Percentiles rank a stretch among this genome's conserved stretches.
phyloP scores from a whole-genome alignment of 2,797 vertebrate genomes.

The Poecilia velifera region DNA sequence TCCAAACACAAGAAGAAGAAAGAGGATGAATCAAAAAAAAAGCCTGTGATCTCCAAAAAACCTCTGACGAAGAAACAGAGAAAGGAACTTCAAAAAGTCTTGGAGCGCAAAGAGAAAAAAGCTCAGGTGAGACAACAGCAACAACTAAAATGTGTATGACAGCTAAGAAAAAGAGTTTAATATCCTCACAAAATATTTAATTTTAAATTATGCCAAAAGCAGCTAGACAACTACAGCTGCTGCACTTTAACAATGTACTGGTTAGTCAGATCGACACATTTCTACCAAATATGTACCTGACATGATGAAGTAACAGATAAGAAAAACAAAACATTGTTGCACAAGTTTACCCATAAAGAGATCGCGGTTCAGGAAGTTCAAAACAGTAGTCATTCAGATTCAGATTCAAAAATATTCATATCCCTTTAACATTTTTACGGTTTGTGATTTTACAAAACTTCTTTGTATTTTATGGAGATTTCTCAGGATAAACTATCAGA shows the following conservation, averaged over 20 bases:
- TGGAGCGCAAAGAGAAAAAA: constrained; percentile 94
- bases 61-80: constrained; percentile 90
- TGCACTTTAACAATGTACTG: not conserved
- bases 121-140: constrained; percentile 77
- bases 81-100: constrained; percentile 88
- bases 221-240: not conserved
- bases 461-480: not conserved
- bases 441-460: not conserved
- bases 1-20: constrained; percentile 82
- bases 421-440: not conserved
- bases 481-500: not conserved
- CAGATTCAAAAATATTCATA: not conserved
- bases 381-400: not conserved
- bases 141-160: not conserved
- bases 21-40: constrained; percentile 62
- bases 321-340: not conserved
- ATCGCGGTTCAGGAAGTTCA: not conserved
- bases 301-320: not conserved
- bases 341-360: not conserved
- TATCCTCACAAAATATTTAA: not conserved
- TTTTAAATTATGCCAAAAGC: not conserved
- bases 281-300: not conserved
- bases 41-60: constrained; percentile 73
- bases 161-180: not conserved
- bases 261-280: not conserved